Base-by-base conservation (phyloP, 2,797 vertebrate species). In the Clarias platycephalus region DNA sequence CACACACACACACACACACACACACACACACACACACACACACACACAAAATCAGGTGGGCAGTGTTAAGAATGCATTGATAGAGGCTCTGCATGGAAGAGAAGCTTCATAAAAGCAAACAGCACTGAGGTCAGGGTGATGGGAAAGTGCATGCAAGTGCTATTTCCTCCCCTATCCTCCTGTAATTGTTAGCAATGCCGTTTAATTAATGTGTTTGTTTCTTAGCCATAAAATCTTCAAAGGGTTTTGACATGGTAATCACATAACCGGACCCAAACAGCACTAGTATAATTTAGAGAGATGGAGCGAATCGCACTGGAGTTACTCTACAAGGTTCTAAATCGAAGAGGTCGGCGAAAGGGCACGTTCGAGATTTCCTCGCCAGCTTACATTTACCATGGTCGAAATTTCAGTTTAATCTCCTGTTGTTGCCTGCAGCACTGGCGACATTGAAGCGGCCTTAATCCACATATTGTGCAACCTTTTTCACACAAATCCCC, bases 51-150 rank as follows among this genome's bases (percentile, higher is more conserved):
- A 75, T 85, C 86, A 86, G 78, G 83, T 85, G 83, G 83, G 80
- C 28, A 79, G 64, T 63, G n/a, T 85, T 82, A 72, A 82, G 57
- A 83, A 83, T 68, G 55, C 40, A 80, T 6, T 80, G 78, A 83
- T 44, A 64, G 57, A 13, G 40, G 16, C 4, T 28, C 49, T 55
- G 66, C 20, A 7, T 62, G 55, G 53, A 60, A 57, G 80, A 76
- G n/a, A 62, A 40, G 49, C 62, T 49, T 91, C 93, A 91, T 87
- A 93, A 90, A 94, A 91, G 87, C 91, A 92, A 93, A 91, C 89
- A 92, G 90, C 77, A 81, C 87, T 90, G 86, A 87, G 89, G 88
- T 86, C 89, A 87, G 12, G 40, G 7, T 83, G 70, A 68, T 49
- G 26, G 70, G 70, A 82, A 64, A 82, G 53, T 24, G 18, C 57